Evolutionary conservation across 2,888 invertebrate genomes (phyloP).

Genomic region (Eugnorisma glareosa): DNA sequence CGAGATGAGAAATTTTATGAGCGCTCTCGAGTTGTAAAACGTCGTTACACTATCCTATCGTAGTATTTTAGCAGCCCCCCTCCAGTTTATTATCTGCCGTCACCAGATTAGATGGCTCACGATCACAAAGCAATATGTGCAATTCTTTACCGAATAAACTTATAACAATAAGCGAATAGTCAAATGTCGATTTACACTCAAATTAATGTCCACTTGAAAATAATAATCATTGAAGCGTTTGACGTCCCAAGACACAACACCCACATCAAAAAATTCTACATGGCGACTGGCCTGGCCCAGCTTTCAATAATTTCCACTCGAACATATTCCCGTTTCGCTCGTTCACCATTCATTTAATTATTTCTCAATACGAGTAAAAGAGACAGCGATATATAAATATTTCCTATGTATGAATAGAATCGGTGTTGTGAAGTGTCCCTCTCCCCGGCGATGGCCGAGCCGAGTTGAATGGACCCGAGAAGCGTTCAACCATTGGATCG

Average conservation of each 20-base stretch:
- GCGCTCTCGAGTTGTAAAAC: conserved; percentile 89
- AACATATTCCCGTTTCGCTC: conserved; percentile 88
- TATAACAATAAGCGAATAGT: conserved; percentile 77
- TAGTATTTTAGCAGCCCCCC: conserved; percentile 91
- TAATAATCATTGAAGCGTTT: conserved; percentile 89
- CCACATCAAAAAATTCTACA: conserved; percentile 90
- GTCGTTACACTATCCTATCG: conserved; percentile 90
- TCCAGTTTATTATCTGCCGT: conserved; percentile 87
- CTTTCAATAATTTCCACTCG: conserved; percentile 90
- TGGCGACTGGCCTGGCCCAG: conserved; percentile 87
- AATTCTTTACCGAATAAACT: conserved; percentile 74
- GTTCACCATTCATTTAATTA: conserved; percentile 89
- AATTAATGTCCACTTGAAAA: conserved; percentile 87
- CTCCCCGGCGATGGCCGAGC: conserved; percentile 83
- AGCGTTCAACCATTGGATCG: conserved; percentile 91
- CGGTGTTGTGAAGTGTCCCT: conserved; percentile 88
- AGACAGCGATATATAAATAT: conserved; percentile 87
- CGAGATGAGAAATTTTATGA: conserved; percentile 88
- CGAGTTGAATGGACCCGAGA: conserved; percentile 91
- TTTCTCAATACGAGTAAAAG: conserved; percentile 86
- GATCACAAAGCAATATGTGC: conserved; percentile 82
- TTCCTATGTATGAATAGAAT: conserved; percentile 90
- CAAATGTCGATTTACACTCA: conserved; percentile 82
- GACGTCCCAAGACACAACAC: conserved; percentile 89
- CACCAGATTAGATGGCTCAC: conserved; percentile 83